Base-by-base conservation (phyloP, 1,140 invertebrate species). In the Wasmannia auropunctata region DNA sequence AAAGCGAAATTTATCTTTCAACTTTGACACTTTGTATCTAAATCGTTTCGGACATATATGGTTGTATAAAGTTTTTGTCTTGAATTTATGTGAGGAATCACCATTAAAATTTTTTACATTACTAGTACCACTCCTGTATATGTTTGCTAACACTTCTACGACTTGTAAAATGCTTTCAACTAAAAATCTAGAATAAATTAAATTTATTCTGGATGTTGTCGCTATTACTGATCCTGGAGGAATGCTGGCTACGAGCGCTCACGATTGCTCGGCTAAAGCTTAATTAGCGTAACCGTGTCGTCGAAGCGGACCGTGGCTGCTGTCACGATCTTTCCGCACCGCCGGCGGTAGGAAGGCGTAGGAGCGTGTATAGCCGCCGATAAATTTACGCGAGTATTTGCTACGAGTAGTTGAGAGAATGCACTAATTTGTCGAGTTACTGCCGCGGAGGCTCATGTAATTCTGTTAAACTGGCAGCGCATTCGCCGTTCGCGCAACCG, bases 351-450 rank as follows among this genome's bases (percentile, higher is more conserved):
- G 6, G 51, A 54, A 54, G n/a, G 16, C 7, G 22, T 63, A 14
- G 51, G 19, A 25, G 25, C 25, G 46, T 7, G 14, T 1, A n/a
- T 37, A 16, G 49, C 11, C 2, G 37, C 19, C 67, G 37, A 83
- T 74, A 60, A 83, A 74, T 65, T 49, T 7, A 22, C 31, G n/a
- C 31, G 11, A 54, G 34, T 54, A 63, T 69, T 70, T 81, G 25
- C 37, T 7, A 16, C 16, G 19, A 65, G 34, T 11, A 31, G 43
- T 51, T 65, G n/a, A 51, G 60, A 51, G 43, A 74, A 74, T 43
- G 63, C 65, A 46, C 65, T 70, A 83, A 83, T 74, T 46, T 72
- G 25, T 14, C 28, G 67, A 72, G 79, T 51, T 25, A 51, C 51
- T 65, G 60, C 31, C 16, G 22, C 49, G 34, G 14, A 40, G 14